Percentiles rank a stretch among this genome's conserved stretches.
Evolutionary conservation across 92 coral and sea anemone genomes (phyloP).

Genomic region (Desmophyllum pertusum): DNA sequence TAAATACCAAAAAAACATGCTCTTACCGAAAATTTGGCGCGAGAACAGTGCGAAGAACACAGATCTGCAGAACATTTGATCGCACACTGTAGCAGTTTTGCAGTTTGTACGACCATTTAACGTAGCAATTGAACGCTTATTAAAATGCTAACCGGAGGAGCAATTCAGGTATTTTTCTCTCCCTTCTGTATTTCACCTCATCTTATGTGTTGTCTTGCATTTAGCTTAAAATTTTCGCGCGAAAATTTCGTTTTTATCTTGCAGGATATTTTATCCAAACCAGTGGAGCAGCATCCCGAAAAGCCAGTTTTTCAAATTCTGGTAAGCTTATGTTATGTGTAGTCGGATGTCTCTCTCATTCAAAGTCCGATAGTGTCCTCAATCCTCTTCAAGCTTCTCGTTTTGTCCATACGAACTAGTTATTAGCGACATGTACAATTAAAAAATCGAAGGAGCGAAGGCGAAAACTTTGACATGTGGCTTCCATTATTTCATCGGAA

Average conservation of each 20-base stretch:
- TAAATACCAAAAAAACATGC: neutral
- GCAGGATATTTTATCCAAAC: conserved; percentile 75
- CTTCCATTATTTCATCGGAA: neutral
- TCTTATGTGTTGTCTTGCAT: neutral
- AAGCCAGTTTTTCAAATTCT: conserved; percentile 87
- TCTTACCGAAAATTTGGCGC: neutral
- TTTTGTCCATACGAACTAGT: neutral
- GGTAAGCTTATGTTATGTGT: conserved; percentile 65
- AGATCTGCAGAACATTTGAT: neutral
- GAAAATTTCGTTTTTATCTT: neutral
- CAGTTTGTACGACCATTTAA: neutral
- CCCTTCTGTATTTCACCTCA: neutral
- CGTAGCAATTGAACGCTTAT: neutral
- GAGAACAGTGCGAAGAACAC: too few relatives aligned
- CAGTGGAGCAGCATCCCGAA: conserved; percentile 84
- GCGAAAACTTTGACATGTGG: neutral
- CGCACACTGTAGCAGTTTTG: neutral
- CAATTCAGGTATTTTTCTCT: conserved; percentile 54
- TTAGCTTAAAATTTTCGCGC: conserved; percentile 31
- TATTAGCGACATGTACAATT: neutral
- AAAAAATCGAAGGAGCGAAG: neutral
- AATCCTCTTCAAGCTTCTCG: neutral
- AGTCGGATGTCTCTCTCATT: too few relatives aligned
- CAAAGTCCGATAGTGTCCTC: neutral
- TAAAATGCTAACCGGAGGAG: conserved; percentile 52